phyloP scores from a whole-genome alignment of 2,888 invertebrate species.

The Leptinotarsa juncta region DNA sequence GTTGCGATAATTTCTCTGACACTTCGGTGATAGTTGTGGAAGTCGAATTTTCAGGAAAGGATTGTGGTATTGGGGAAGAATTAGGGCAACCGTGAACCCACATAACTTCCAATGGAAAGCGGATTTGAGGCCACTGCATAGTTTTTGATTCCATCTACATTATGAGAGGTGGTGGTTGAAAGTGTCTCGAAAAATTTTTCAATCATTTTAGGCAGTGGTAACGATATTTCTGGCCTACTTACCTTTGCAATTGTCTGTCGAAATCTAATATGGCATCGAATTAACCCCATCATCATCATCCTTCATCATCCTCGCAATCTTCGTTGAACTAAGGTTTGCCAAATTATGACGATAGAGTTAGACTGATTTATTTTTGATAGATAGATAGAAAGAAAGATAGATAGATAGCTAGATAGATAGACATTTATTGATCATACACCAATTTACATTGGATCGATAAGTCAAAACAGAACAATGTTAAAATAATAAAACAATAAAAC shows the following conservation, averaged over 20 bases:
- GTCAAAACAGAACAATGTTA: too few species aligned
- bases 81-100: background rate
- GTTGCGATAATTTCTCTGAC: conserved; percentile 40
- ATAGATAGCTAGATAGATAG: too few species aligned
- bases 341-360: too few species aligned
- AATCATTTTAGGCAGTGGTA: background rate
- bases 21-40: conserved; percentile 31
- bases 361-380: too few species aligned
- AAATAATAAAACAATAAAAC: too few species aligned
- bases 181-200: background rate
- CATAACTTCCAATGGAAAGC: background rate
- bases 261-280: too few species aligned
- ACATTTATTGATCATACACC: too few species aligned
- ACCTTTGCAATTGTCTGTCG: background rate
- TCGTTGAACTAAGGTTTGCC: too few species aligned
- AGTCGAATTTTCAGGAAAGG: conserved; percentile 32
- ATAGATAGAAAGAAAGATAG: too few species aligned
- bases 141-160: background rate
- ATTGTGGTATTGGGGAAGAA: background rate
- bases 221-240: background rate
- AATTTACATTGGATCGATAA: too few species aligned
- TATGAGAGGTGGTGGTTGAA: background rate
- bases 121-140: background rate
- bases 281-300: too few species aligned
- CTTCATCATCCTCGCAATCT: too few species aligned